phyloP scores from a whole-genome alignment of 2,888 invertebrate species.

The Seladonia tumulorum region DNA sequence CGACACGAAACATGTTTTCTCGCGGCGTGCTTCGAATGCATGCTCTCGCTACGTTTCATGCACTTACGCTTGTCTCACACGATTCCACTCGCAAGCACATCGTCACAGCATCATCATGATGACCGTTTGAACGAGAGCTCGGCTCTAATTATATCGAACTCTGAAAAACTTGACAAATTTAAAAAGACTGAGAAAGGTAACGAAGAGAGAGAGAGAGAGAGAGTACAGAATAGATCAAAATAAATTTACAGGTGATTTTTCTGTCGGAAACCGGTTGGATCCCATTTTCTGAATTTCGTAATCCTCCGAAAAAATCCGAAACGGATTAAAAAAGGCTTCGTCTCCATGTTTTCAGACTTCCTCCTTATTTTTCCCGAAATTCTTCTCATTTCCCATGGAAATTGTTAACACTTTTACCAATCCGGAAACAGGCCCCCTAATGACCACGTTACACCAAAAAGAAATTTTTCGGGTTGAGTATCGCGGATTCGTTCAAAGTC shows the following conservation, averaged over 20 bases:
- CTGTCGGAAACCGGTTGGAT: no score
- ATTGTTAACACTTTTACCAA: not conserved
- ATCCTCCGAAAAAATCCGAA: not conserved
- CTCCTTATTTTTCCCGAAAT: no score
- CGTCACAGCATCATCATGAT: slow-evolving; percentile 54
- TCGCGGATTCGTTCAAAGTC: slow-evolving; percentile 24
- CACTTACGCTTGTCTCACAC: slow-evolving; percentile 71
- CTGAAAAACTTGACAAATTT: not conserved
- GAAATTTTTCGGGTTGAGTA: not conserved
- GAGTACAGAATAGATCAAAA: no score
- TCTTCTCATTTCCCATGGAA: not conserved
- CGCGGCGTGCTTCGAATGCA: slow-evolving; percentile 71
- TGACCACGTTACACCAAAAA: no score
- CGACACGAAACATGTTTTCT: slow-evolving; percentile 63
- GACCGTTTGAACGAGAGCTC: slow-evolving; percentile 21
- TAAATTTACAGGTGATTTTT: not conserved
- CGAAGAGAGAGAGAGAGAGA: no score
- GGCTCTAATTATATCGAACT: not conserved
- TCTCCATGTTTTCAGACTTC: no score
- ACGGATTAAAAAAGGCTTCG: not conserved
- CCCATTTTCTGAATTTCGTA: not conserved
- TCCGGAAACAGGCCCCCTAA: not conserved
- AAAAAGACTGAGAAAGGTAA: no score
- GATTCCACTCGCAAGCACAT: slow-evolving; percentile 66
- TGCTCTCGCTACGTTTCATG: slow-evolving; percentile 65